Percentiles rank a stretch among this genome's conserved stretches.
Conservation (phyloP, 2,888 invertebrate species). For the Heliconius sara region DNA sequence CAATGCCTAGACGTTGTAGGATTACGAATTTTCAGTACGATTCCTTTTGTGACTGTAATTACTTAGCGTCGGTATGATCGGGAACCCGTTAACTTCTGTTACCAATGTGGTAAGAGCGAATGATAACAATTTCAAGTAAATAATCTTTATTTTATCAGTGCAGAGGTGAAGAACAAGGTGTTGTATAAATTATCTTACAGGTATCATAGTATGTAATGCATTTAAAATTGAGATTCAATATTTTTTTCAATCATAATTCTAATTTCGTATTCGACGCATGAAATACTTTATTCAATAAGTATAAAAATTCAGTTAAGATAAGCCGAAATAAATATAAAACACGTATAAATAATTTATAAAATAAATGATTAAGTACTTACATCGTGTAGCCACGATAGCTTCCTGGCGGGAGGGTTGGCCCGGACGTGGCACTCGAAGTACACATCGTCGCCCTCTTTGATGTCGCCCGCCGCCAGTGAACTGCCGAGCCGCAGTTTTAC, state of each 20-base stretch:
- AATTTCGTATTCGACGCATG: no score
- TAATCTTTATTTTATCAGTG: background rate
- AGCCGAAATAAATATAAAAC: background rate
- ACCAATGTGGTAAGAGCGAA: background rate
- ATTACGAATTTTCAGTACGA: constrained; percentile 39
- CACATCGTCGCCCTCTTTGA: constrained; percentile 96
- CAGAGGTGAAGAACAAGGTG: background rate
- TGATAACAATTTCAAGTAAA: background rate
- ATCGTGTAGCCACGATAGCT: constrained; percentile 93
- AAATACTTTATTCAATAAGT: no score
- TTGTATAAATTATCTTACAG: background rate
- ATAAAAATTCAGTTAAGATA: background rate
- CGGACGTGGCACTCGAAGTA: constrained; percentile 96
- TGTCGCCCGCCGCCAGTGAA: constrained; percentile 92
- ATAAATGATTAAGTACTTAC: constrained; percentile 83
- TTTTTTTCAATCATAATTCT: no score
- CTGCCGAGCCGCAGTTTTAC: constrained; percentile 92
- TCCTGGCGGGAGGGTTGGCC: constrained; percentile 93
- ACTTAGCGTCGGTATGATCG: constrained; percentile 37
- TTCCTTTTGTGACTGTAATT: constrained; percentile 41
- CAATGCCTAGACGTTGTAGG: constrained; percentile 37
- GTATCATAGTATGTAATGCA: background rate
- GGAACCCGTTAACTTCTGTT: constrained; percentile 2
- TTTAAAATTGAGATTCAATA: background rate
- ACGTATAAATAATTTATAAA: background rate